These are phyloP conservation scores for Gymnothorax reevesii DNA, from an alignment of 2,797 vertebrate species.

Conservation along the genomic window DNA sequence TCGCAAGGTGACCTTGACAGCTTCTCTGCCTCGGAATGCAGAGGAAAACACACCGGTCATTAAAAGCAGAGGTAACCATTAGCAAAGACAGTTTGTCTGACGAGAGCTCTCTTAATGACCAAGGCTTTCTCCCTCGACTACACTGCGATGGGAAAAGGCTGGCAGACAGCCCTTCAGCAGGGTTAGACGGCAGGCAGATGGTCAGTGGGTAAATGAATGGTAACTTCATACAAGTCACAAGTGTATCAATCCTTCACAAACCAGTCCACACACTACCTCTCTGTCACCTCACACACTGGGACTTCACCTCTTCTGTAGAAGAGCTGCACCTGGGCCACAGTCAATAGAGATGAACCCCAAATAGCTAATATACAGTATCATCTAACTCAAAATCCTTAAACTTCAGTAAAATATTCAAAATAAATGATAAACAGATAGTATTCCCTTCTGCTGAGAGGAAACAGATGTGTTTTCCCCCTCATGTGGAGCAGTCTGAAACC, in stretches of 20 bases:
- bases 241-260: background rate
- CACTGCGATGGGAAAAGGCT: background rate
- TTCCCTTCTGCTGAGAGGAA: background rate
- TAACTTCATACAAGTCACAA: background rate
- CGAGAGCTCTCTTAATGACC: background rate
- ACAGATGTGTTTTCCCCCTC: background rate
- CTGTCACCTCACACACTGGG: background rate
- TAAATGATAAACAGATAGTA: background rate
- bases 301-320: background rate
- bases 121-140: background rate
- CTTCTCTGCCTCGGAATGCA: conserved; percentile 2
- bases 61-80: background rate
- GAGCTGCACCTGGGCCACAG: background rate
- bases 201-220: background rate
- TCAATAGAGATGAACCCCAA: background rate
- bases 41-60: background rate
- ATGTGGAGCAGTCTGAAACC: no score
- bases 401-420: background rate
- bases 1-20: conserved; percentile 3
- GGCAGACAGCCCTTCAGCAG: background rate
- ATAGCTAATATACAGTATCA: background rate
- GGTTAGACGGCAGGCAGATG: background rate
- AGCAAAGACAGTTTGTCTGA: background rate
- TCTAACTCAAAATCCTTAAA: background rate
- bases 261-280: background rate